phyloP scores from a whole-genome alignment of 2,797 vertebrate species.

The Pseudochromis fuscus region DNA sequence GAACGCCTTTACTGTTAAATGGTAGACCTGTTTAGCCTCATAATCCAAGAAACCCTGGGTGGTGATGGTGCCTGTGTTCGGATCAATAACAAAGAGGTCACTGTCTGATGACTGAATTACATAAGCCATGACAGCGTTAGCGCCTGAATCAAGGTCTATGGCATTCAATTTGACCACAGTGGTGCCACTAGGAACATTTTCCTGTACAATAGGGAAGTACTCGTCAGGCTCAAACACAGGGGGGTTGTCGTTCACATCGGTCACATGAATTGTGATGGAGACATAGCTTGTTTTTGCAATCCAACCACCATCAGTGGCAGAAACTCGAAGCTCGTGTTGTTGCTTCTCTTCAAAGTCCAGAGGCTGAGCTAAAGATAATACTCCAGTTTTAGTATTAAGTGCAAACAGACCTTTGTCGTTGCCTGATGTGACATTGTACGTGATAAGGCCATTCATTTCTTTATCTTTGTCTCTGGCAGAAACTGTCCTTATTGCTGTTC shows the following conservation, averaged over 20 bases:
- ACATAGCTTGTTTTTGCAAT: conserved; percentile 93
- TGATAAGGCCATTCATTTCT: conserved; percentile 94
- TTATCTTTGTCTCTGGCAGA: conserved; percentile 96
- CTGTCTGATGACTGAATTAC: conserved; percentile 96
- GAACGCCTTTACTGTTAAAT: conserved; percentile 95
- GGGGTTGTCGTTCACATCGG: conserved; percentile 96
- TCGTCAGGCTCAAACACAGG: conserved; percentile 91
- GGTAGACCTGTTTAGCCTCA: conserved; percentile 96
- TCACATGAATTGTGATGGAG: conserved; percentile 88
- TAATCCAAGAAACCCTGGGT: conserved; percentile 99
- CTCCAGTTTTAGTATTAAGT: conserved; percentile 91
- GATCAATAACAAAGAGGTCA: conserved; percentile 97
- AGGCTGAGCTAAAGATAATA: conserved; percentile 87
- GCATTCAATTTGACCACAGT: conserved; percentile 93
- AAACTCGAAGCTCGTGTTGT: conserved; percentile 91
- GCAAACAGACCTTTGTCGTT: conserved; percentile 90
- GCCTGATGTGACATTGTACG: conserved; percentile 91
- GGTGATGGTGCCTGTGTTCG: conserved; percentile 94
- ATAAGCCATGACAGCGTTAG: conserved; percentile 93
- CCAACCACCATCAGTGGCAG: conserved; percentile 95
- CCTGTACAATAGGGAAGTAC: conserved; percentile 92
- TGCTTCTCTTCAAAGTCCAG: conserved; percentile 93
- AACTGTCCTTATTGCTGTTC: conserved; percentile 89
- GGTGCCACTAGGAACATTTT: conserved; percentile 98
- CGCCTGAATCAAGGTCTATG: conserved; percentile 90